Base-by-base conservation (phyloP, 2,888 invertebrate genomes). In the Lithophane semibrunnea region DNA sequence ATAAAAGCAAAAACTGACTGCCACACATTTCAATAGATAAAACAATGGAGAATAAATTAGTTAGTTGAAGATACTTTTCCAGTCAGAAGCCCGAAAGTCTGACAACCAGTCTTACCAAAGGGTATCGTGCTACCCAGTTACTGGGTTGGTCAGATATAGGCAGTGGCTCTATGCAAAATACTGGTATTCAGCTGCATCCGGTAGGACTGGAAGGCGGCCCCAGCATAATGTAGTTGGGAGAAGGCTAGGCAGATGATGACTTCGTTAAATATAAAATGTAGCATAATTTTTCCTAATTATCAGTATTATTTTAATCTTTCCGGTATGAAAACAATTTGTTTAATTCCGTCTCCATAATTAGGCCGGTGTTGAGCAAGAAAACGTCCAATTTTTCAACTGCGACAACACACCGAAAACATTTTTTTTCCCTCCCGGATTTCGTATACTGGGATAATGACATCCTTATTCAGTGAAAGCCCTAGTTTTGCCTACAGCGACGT, bases 401-500 rank as follows among this genome's bases (percentile, higher is more conserved):
- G 75, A 79, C 75, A 80, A 80, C 85, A 85, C 77, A 83, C 83
- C 63, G 70, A 82, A 79, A 80, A 77, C 75, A 82, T 79, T 77
- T 83, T 86, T 87, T 88, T 85, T 82, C 68, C 72, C 79, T 80
- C 82, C 86, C 77, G 83, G 75, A 84, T 87, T 87, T 85, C 85
- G 87, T 83, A 87, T 88, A 77, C 88, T 83, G 76, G 77, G 86
- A 91, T 92, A 92, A 93, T 91, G 92, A 91, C 89, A 91, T 92
- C 91, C 91, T 90, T 89, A 91, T 90, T 90, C 88, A 73, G 86
- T 83, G 85, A 87, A 89, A 90, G 84, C 90, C 88, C 90, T 91
- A 91, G 92, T 92, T 91, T 89, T 89, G 92, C 92, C 90, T 89
- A 85, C 90, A 89, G 93, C 91, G 88, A 93, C 92, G 90, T 93